These are phyloP conservation scores for Doryteuthis pealeii DNA, from an alignment of 1,140 invertebrate species.

Conservation along the genomic window DNA sequence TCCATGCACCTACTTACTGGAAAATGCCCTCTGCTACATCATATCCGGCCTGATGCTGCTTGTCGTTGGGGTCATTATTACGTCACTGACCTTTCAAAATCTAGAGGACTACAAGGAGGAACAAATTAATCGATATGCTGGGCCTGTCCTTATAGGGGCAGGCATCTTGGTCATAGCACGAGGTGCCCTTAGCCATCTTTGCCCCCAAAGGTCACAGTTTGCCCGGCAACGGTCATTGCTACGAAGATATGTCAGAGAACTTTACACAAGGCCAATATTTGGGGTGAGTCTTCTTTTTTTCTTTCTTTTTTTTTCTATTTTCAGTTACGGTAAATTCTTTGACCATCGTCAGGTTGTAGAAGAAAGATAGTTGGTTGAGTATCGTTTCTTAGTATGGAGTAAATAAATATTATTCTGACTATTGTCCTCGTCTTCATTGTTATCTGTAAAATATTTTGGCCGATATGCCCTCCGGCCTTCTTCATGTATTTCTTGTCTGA, in stretches of 20 bases:
- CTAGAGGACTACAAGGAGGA: constrained; percentile 33
- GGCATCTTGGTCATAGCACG: constrained; percentile 43
- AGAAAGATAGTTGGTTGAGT: neutral
- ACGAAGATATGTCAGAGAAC: constrained; percentile 37
- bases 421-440: too few relatives aligned
- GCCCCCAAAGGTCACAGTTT: constrained; percentile 25
- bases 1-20: constrained; percentile 41
- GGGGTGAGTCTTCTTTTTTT: constrained; percentile 29
- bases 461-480: too few relatives aligned
- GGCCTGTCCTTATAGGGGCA: constrained; percentile 45
- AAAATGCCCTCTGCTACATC: constrained; percentile 48
- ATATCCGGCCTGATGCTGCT: constrained; percentile 42
- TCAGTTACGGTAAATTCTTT: neutral
- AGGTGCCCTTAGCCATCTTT: constrained; percentile 41
- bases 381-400: too few relatives aligned
- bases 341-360: neutral
- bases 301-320: neutral
- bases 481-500: too few relatives aligned
- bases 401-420: too few relatives aligned
- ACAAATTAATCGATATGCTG: constrained; percentile 42
- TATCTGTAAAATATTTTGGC: too few relatives aligned
- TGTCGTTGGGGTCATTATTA: constrained; percentile 51
- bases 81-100: constrained; percentile 50
- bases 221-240: constrained; percentile 33
- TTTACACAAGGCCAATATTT: constrained; percentile 43